Evolutionary conservation across 2,888 invertebrate species (phyloP), one percentile per base, ranked within the genome.

Genomic region (Drosophila melanosoma): DNA sequence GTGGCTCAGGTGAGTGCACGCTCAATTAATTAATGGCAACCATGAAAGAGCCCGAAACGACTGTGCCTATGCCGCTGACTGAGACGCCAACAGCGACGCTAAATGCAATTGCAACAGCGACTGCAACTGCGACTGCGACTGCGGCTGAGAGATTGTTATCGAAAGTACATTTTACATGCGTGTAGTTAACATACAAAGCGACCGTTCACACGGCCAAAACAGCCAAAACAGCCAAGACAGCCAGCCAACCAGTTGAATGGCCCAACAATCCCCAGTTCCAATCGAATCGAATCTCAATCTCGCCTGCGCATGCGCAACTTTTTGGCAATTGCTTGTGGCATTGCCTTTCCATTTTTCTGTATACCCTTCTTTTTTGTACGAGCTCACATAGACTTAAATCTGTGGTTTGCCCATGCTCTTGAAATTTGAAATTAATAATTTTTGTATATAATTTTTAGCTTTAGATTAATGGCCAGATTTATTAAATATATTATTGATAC

Each of bases 151-250:
- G 89, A 85, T 85, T 77, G 81, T 70, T 84, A 85, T 85, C 85
- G 85, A 85, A 89, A 89, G 82, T 89, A 85, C 90, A 84, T 87
- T 85, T 89, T 82, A 85, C 88, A 85, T 85, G 85, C 85, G 85
- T 85, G 87, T 89, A 85, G 88, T 89, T 85, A 85, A 85, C 89
- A 87, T 85, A 89, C 77, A 87, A 89, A 87, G 81, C 80, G 85
- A 72, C 71, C 88, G 83, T 85, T 85, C 88, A 85, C 89, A 85
- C 89, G 85, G 87, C 87, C 76, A 62, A 35, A 42, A 53, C 4
- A 57, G 77, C 53, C n/a, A 23, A 29, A 48, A 75, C 60, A 48
- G 66, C 66, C 61, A 69, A 61, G 66, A 23, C 62, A 59, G 49
- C 33, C 45, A 26, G 49, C 52, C 62, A 65, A 68, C 76, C 82